phyloP scores from a whole-genome alignment of 2,113 vertebrate genomes.

The Nesoenas mayeri region DNA sequence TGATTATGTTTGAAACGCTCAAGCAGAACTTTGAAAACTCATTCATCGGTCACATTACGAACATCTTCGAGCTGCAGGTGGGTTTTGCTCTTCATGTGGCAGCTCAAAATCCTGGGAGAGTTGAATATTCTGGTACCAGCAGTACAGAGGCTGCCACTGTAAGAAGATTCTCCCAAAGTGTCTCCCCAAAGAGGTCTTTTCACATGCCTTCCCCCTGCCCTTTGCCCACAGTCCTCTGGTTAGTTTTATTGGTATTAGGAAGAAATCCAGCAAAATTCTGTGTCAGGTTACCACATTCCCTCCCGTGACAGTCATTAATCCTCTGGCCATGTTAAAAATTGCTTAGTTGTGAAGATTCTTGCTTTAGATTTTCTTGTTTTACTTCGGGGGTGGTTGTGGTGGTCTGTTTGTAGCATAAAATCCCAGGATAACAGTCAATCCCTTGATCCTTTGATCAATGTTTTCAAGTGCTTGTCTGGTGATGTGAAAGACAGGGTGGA shows the following conservation, averaged over 20 bases:
- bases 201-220: neutral
- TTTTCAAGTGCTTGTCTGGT: neutral
- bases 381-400: neutral
- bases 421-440: neutral
- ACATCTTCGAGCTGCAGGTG: conserved; percentile 50
- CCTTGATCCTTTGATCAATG: neutral
- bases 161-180: neutral
- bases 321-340: neutral
- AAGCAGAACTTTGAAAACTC: conserved; percentile 60
- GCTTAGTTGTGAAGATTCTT: neutral
- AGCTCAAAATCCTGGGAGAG: neutral
- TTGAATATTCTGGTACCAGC: neutral
- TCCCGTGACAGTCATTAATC: neutral
- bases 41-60: conserved; percentile 23
- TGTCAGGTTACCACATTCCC: neutral
- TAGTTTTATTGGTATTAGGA: neutral
- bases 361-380: neutral
- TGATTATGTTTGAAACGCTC: conserved; percentile 61
- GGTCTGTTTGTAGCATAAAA: neutral
- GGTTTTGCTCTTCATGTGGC: fast-evolving
- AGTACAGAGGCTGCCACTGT: fast-evolving
- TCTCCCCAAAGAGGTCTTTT: neutral
- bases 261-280: neutral
- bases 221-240: neutral
- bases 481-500: neutral